Evolutionary conservation across 2,888 invertebrate genomes (phyloP).

Genomic region (Ramazzottius varieornatus): DNA sequence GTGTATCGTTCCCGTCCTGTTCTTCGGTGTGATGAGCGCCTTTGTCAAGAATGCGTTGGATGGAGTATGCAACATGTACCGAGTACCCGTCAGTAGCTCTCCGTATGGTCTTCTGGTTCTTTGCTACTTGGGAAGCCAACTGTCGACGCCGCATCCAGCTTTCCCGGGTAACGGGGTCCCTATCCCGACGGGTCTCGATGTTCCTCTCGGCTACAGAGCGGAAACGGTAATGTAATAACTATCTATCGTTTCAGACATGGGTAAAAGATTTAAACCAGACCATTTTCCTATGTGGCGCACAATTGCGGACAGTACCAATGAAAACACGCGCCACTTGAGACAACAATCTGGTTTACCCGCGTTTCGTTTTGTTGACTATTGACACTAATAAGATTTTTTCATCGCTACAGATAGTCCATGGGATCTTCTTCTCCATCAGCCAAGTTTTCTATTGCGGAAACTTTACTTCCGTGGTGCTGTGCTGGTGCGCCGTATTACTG

Average conservation of each 20-base stretch:
- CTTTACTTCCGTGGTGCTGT: neutral
- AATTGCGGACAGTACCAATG: no score
- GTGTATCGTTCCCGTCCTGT: neutral
- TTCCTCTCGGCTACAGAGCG: no score
- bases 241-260: no score
- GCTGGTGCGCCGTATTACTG: neutral
- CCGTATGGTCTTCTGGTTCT: neutral
- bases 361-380: neutral
- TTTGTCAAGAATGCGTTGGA: neutral
- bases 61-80: neutral
- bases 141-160: neutral
- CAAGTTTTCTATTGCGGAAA: neutral
- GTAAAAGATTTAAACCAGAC: no score
- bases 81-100: neutral
- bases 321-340: no score
- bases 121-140: neutral
- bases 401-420: neutral
- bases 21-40: neutral
- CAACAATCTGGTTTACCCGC: no score
- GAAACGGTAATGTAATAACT: no score
- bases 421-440: constrained; percentile 1
- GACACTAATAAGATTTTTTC: neutral
- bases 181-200: neutral
- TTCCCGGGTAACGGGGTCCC: neutral
- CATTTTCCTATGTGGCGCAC: no score